Conservation (phyloP, 2,888 invertebrate species). For the Elysia crispata region DNA sequence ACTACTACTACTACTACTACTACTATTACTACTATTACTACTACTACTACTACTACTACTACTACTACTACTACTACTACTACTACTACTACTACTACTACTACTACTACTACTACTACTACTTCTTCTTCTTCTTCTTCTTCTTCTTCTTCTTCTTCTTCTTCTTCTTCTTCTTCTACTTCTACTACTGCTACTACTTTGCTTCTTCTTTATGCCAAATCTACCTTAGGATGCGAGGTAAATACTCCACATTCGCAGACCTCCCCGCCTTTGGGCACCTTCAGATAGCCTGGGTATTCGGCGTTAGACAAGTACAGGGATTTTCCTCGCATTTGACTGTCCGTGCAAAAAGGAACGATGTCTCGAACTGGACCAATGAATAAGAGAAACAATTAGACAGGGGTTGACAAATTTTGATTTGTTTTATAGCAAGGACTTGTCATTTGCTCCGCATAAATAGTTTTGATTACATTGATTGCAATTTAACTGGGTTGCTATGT, state of each 20-base stretch:
- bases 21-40: conserved; percentile 5
- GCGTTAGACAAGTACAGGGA: conserved; percentile 64
- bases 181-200: no score
- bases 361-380: conserved; percentile 65
- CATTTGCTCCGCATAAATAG: no score
- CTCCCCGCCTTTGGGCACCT: conserved; percentile 54
- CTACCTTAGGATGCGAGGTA: no score
- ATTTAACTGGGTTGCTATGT: no score
- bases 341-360: conserved; percentile 63
- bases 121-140: conserved; percentile 14
- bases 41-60: neutral
- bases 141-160: no score
- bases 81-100: conserved; percentile 26
- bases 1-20: neutral
- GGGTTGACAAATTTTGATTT: no score
- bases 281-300: conserved; percentile 60
- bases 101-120: conserved; percentile 19
- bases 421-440: no score
- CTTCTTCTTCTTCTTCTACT: no score
- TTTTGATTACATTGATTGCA: no score
- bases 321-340: conserved; percentile 62
- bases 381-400: conserved; percentile 23
- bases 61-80: neutral
- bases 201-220: no score
- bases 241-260: no score